phyloP scores from a whole-genome alignment of 2,888 invertebrate species.

The Lamellibrachia columna region DNA sequence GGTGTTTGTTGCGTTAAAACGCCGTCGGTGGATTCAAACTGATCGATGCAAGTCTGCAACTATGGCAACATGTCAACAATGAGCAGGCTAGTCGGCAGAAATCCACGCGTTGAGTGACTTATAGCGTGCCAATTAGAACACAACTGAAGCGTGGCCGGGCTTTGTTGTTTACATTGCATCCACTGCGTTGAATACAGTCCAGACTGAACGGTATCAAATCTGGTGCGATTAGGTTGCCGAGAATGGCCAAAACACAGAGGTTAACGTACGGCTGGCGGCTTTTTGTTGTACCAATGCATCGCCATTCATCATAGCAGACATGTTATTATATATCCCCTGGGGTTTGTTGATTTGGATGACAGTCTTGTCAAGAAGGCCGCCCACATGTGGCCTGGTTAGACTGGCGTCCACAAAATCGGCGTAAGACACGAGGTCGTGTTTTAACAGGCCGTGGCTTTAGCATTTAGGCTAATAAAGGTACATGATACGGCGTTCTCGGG shows the following conservation, averaged over 20 bases:
- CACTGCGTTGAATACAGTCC: neutral
- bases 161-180: neutral
- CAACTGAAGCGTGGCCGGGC: neutral
- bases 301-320: neutral
- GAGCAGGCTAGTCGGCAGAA: neutral
- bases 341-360: neutral
- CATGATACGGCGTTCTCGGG: too few relatives aligned
- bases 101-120: neutral
- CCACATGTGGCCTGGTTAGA: too few relatives aligned
- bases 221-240: neutral
- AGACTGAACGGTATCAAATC: neutral
- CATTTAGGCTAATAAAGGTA: too few relatives aligned
- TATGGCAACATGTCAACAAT: slow-evolving; percentile 2
- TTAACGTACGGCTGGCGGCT: neutral
- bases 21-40: neutral
- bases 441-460: too few relatives aligned
- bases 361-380: too few relatives aligned
- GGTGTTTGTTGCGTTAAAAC: neutral
- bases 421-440: too few relatives aligned
- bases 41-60: neutral
- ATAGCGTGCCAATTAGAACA: neutral
- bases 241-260: neutral
- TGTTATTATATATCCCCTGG: neutral
- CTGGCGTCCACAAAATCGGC: too few relatives aligned
- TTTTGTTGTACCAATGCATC: neutral